These are phyloP conservation scores for Pherbina coryleti DNA, from an alignment of 2,888 invertebrate genomes.

Conservation along the genomic window DNA sequence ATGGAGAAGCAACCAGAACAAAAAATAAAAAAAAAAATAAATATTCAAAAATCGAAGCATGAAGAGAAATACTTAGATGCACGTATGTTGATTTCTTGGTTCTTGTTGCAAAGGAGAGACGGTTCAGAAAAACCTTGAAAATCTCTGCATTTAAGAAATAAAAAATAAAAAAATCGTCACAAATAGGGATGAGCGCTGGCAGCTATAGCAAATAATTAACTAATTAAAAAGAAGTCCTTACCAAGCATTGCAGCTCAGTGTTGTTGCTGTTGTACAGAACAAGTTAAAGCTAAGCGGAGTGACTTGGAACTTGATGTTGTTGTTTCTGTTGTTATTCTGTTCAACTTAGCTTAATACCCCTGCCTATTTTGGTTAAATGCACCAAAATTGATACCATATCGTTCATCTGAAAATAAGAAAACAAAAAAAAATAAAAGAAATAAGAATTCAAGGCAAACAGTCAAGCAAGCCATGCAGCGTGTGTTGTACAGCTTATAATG, in stretches of 20 bases:
- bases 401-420: conserved; percentile 9
- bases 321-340: conserved; percentile 38
- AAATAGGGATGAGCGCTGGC: conserved; percentile 9
- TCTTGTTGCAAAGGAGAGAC: neutral
- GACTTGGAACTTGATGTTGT: neutral
- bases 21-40: neutral
- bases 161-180: neutral
- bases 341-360: conserved; percentile 24
- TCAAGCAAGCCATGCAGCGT: neutral
- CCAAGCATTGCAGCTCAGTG: neutral
- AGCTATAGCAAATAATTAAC: conserved; percentile 29
- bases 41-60: neutral
- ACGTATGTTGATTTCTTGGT: conserved; percentile 28
- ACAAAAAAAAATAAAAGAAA: neutral
- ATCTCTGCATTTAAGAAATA: neutral
- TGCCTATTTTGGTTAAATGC: conserved; percentile 37
- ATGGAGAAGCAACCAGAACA: neutral
- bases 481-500: neutral
- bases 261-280: neutral
- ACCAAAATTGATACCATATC: conserved; percentile 29
- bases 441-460: neutral
- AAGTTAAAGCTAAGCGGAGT: neutral
- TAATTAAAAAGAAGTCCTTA: conserved; percentile 27
- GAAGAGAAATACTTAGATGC: conserved; percentile 11
- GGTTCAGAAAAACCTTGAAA: neutral